Base-by-base conservation (phyloP, 2,888 invertebrate genomes). In the Andrena marginata region DNA sequence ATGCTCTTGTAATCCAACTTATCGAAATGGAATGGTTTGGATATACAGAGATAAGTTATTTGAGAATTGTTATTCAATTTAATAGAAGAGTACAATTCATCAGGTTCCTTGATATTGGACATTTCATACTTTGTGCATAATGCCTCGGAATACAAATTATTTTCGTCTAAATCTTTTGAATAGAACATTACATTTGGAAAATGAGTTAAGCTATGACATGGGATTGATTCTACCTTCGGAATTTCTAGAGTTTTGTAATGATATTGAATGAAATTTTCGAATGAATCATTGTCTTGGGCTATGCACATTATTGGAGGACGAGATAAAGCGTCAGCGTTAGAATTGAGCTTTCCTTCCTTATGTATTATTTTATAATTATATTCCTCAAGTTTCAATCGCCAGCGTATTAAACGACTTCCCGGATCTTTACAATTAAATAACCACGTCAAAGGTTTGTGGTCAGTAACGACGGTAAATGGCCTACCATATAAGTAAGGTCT, bases 371-470 rank as follows among this genome's bases (percentile, higher is more conserved):
- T 70, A 48, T 70, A 70, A 29, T 42, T 8, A n/a, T 84, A 70
- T 31, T 84, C 77, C 60, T 42, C 13, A 42, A 42, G 35, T 42
- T 42, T 42, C 35, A 42, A 42, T 42, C 35, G 35, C 35, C 35
- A 81, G 26, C 77, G 64, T 64, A 77, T 64, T 29, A 81, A 23
- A 1, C 74, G 35, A 2, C 60, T 73, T 48, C 65, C 56, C 7
- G 77, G 73, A 6, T 81, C 77, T 23, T 81, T 81, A 20, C 73
- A 74, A 65, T 73, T 73, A 20, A 73, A 73, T 42, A 73, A 5
- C 73, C 73, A 73, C 35, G 35, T 35, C 35, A 35, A 35, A 10
- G 35, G 10, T 62, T 69, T 33, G 8, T 76, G 76, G 10, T 76
- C 69, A 8, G 67, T 73, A 16, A 56, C 20, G 10, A 74, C 42